Evolutionary conservation across 1,140 invertebrate species (phyloP), one percentile per base, ranked within the genome.

Genomic region (Nixonia krombeini): DNA sequence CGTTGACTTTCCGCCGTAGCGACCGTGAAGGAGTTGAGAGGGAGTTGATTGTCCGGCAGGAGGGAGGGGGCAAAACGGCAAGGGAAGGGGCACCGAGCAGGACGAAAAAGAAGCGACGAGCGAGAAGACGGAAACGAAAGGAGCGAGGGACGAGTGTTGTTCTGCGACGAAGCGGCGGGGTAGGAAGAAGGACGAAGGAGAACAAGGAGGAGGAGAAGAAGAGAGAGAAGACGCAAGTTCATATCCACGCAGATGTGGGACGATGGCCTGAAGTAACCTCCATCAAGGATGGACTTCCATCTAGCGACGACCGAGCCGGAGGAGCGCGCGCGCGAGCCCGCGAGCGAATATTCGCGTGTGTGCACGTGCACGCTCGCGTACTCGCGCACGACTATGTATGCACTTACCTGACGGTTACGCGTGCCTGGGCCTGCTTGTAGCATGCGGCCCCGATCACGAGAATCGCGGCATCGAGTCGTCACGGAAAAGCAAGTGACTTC

Each of bases 201-300:
- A 47, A 37, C 23, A 47, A 45, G 35, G 49, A 46, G 9, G 26
- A 21, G 17, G 42, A 46, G 26, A 7, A 25, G 21, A 23, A 45
- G 28, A 18, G 26, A 50, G 82, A 73, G 79, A 80, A 81, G 81
- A 80, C 72, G 65, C 79, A 80, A 81, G 79, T 80, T 82, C 79
- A 79, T 78, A 76, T 80, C 72, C 63, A 78, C 70, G 70, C 61
- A 80, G 79, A 85, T 84, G 80, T 84, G 74, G 83, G 78, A 85
- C 82, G 81, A 84, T 81, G 82, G 52, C 80, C 83, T 46, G 66
- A 41, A 83, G 78, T 84, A 85, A 85, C 82, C 83, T 84, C 80
- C 80, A 84, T 83, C 80, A 80, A 83, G 80, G 80, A 82, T 83
- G 80, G 75, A 80, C 79, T 79, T 66, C 62, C 70, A 81, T 77